Evolutionary conservation across 1,140 invertebrate genomes (phyloP).

Genomic region (Brachionus sp.): DNA sequence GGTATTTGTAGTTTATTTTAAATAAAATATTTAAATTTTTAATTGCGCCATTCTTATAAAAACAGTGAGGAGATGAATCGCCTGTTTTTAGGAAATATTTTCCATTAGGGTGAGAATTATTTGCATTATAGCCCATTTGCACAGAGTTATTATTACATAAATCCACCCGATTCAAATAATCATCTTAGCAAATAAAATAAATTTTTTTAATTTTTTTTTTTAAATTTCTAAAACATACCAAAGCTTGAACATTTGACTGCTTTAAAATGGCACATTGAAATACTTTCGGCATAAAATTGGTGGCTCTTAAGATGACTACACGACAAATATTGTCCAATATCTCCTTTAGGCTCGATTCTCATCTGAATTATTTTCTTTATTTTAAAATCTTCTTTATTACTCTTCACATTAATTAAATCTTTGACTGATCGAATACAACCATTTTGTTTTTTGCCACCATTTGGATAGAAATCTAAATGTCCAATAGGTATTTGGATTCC

Average conservation of each 20-base stretch:
- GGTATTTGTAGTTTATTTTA: background rate
- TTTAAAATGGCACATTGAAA: background rate
- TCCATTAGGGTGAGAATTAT: background rate
- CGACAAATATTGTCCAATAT: background rate
- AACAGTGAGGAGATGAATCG: background rate
- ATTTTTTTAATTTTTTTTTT: background rate
- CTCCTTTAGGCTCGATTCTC: background rate
- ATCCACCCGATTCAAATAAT: background rate
- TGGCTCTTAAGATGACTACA: background rate
- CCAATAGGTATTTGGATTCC: slow-evolving; percentile 60
- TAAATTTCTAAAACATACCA: background rate
- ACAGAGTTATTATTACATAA: background rate
- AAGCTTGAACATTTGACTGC: background rate
- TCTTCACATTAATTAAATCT: background rate
- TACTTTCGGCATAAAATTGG: background rate
- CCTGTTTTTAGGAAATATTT: background rate
- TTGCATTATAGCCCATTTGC: background rate
- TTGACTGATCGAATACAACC: background rate
- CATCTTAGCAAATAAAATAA: background rate
- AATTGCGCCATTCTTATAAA: background rate
- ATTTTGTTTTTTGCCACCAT: slow-evolving; percentile 62
- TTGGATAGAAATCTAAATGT: slow-evolving; percentile 57
- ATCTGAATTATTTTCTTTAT: background rate
- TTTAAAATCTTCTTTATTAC: background rate
- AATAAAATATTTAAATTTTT: background rate